phyloP scores from a whole-genome alignment of 2,113 vertebrate genomes.

The Rhinichthys klamathensis region DNA sequence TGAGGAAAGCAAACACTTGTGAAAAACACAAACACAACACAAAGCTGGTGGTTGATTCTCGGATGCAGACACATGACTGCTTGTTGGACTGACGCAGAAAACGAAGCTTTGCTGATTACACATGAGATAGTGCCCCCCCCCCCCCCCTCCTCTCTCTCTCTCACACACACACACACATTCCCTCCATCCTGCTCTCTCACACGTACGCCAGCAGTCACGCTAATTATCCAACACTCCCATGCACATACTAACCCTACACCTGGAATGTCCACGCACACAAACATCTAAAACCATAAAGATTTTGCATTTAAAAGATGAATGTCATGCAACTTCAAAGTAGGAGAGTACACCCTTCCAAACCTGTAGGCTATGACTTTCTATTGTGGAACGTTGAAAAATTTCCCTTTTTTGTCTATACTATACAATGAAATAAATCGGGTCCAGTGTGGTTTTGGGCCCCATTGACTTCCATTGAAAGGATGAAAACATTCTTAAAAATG shows the following conservation, averaged over 20 bases:
- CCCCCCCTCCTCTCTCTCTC: background rate
- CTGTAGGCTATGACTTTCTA: too few relatives aligned
- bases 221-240: constrained; percentile 26
- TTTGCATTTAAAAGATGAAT: background rate
- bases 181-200: background rate
- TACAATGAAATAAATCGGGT: too few relatives aligned
- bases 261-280: background rate
- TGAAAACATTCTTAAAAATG: too few relatives aligned
- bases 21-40: background rate
- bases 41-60: constrained; percentile 14
- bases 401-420: too few relatives aligned
- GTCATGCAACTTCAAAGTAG: background rate
- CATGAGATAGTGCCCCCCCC: constrained; percentile 15
- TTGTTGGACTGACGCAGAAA: constrained; percentile 1
- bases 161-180: background rate
- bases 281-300: background rate
- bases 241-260: constrained; percentile 7
- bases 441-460: too few relatives aligned
- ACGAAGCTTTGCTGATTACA: background rate
- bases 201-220: constrained; percentile 25
- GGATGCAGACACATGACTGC: background rate
- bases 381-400: too few relatives aligned
- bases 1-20: constrained; percentile 3
- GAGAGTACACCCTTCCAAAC: too few relatives aligned
- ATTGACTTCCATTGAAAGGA: too few relatives aligned